phyloP scores from a whole-genome alignment of 2,797 vertebrate species.

The Chelon auratus region DNA sequence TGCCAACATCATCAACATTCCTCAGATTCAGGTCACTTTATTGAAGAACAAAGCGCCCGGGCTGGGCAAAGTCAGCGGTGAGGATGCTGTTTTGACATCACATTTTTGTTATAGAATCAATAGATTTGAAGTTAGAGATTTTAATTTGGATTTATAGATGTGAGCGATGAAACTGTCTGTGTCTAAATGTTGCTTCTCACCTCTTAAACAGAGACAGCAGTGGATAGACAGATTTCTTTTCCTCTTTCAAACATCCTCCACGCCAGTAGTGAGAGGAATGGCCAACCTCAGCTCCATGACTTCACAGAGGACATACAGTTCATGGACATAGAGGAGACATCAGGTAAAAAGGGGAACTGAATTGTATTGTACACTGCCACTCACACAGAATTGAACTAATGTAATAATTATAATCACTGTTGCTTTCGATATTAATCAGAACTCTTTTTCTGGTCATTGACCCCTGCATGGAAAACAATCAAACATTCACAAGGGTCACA shows the following conservation, averaged over 20 bases:
- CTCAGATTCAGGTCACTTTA: slow-evolving; percentile 98
- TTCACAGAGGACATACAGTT: slow-evolving; percentile 95
- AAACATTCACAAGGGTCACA: no score
- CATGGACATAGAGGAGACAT: slow-evolving; percentile 96
- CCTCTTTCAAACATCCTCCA: slow-evolving; percentile 92
- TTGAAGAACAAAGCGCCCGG: slow-evolving; percentile 99
- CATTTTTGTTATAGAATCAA: no score
- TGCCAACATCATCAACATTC: slow-evolving; percentile 97
- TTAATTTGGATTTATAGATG: not conserved
- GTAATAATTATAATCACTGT: no score
- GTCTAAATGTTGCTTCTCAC: slow-evolving; percentile 12
- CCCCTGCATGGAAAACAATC: no score
- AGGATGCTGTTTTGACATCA: slow-evolving; percentile 64
- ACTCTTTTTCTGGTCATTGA: no score
- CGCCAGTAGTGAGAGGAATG: slow-evolving; percentile 93
- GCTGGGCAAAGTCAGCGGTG: slow-evolving; percentile 96
- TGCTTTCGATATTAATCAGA: no score
- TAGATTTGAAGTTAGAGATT: no score
- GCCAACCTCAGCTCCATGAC: slow-evolving; percentile 90
- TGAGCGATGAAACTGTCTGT: not conserved
- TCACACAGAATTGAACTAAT: no score
- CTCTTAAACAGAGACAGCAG: slow-evolving; percentile 89
- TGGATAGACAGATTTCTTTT: slow-evolving; percentile 96
- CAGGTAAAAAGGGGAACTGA: slow-evolving; percentile 78
- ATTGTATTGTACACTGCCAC: no score